A percentile compares a stretch with the other conserved stretches of the same genome.
These are phyloP conservation scores for Sinocyclocheilus anophthalmus DNA, from an alignment of 2,113 vertebrate genomes.

Conservation along the genomic window DNA sequence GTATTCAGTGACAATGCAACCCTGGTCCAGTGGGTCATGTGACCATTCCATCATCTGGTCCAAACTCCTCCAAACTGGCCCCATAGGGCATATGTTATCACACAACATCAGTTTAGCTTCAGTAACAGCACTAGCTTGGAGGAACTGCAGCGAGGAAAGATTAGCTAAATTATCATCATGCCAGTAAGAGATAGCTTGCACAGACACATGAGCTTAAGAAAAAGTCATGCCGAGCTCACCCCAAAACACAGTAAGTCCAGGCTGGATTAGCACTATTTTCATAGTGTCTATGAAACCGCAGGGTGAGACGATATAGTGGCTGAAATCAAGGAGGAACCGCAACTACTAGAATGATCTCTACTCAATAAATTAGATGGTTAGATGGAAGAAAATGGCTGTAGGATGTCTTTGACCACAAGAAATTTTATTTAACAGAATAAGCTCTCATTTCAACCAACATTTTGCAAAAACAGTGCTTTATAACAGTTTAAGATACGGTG, in stretches of 20 bases:
- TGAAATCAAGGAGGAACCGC: background rate
- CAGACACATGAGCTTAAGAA: background rate
- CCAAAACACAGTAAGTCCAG: background rate
- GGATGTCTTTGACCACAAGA: too few species aligned
- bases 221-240: background rate
- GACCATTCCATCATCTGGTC: background rate
- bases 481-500: too few species aligned
- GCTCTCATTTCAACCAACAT: too few species aligned
- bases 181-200: background rate
- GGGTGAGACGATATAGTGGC: too few species aligned
- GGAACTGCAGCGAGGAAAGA: background rate
- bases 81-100: background rate
- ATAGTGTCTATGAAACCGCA: background rate
- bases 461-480: too few species aligned
- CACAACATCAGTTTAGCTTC: background rate
- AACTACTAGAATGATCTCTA: background rate
- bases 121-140: background rate
- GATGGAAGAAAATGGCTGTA: too few species aligned
- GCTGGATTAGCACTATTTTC: background rate
- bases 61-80: background rate
- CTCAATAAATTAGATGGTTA: too few species aligned
- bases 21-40: background rate
- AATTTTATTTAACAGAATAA: too few species aligned
- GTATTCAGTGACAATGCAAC: background rate
- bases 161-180: slow-evolving; percentile 14